These are phyloP conservation scores for Fringilla coelebs DNA, from an alignment of 2,797 vertebrate genomes.

Conservation along the genomic window DNA sequence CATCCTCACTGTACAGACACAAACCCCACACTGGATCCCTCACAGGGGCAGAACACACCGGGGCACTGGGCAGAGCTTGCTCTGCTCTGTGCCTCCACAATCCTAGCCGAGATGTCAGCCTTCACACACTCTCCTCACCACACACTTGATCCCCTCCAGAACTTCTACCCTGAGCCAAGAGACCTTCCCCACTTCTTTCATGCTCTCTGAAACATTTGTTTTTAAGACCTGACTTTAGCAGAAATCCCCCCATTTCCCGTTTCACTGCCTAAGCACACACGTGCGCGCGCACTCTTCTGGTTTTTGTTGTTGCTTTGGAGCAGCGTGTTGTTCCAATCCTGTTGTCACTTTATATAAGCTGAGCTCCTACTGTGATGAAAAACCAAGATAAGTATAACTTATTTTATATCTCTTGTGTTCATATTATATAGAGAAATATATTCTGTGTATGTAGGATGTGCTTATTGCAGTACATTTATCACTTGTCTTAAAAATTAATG, in stretches of 20 bases:
- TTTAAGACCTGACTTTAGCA: neutral
- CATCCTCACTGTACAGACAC: neutral
- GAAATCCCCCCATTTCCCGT: neutral
- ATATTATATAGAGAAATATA: conserved; percentile 71
- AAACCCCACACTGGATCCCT: neutral
- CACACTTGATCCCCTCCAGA: neutral
- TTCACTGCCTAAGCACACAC: neutral
- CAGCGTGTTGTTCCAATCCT: conserved; percentile 14
- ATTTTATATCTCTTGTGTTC: conserved; percentile 77
- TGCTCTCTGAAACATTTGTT: neutral
- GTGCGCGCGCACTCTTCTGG: neutral
- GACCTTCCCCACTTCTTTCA: neutral
- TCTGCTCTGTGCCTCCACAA: neutral
- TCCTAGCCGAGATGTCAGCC: neutral
- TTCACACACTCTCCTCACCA: neutral
- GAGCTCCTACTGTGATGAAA: conserved; percentile 66
- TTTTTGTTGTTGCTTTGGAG: conserved; percentile 46
- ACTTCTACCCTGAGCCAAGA: neutral
- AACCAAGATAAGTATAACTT: conserved; percentile 71
- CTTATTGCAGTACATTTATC: conserved; percentile 68
- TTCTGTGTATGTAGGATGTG: conserved; percentile 70
- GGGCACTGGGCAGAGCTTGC: neutral
- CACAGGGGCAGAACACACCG: neutral
- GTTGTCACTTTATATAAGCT: conserved; percentile 67
- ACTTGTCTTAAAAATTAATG: conserved; percentile 63